Conservation (phyloP, 37 sponge, comb jelly and placozoan genomes). For the Agelas oroides region DNA sequence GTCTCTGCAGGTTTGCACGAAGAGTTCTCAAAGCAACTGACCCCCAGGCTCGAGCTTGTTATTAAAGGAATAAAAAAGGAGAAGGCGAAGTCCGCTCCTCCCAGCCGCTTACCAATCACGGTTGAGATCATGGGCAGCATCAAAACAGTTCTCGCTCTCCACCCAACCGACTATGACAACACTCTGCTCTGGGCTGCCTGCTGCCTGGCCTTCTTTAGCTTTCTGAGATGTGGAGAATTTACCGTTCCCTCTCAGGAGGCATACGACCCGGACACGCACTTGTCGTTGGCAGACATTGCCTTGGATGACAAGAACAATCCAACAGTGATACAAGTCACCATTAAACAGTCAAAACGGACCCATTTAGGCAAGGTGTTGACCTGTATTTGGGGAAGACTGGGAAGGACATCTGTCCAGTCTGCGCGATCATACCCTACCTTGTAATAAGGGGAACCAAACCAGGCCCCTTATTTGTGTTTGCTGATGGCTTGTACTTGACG, state of each 20-base stretch:
- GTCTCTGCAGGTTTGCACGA: no score
- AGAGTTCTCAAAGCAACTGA: neutral
- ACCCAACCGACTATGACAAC: neutral
- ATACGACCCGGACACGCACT: neutral
- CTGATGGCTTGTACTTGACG: no score
- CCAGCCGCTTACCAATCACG: slow-evolving; percentile 46
- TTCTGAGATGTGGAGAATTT: no score
- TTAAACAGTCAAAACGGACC: slow-evolving; percentile 4
- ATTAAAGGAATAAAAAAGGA: no score
- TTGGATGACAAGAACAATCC: neutral
- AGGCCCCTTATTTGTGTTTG: no score
- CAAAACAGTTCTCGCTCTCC: neutral
- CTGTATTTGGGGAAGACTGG: no score
- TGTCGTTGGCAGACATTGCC: neutral
- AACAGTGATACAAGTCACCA: neutral
- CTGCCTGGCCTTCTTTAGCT: no score
- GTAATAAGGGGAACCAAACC: no score
- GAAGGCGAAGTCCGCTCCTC: neutral
- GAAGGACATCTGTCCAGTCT: no score
- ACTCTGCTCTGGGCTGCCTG: no score
- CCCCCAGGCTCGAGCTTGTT: slow-evolving; percentile 31
- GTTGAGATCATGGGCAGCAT: slow-evolving; percentile 2
- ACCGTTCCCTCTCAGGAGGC: neutral
- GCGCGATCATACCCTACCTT: no score
- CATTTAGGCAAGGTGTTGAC: no score